Base-by-base conservation (phyloP, 2,797 vertebrate genomes). In the Meriones psammophilus region DNA sequence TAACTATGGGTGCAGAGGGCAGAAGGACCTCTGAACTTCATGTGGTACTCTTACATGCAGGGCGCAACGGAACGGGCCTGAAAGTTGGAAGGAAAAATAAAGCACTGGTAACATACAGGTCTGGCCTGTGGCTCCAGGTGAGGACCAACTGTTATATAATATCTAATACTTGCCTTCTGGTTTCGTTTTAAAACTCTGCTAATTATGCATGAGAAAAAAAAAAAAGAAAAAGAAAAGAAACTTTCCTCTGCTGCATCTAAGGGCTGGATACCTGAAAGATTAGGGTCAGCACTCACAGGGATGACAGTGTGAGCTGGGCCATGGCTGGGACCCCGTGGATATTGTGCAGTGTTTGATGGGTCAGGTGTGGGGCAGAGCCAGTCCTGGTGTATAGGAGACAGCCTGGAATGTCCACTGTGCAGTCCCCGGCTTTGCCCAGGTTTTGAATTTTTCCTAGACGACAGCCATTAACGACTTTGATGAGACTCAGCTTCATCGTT, bases 341-440 rank as follows among this genome's bases (percentile, higher is more conserved):
- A 1, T 97, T 98, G 92, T 97, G 97, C 89, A 99, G 98, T 0
- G 99, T 99, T 86, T 99, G 99, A 92, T 98, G 98, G 56, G 99
- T 99, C 54, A 99, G 99, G 97, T 99, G 99, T 0, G 99, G 99
- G 14, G 99, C 99, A 0, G 99, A 98, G 36, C 99, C 99, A 9
- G 98, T 98, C 96, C 98, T 99, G 10, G 99, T 99, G 98, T 99
- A 99, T 62, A 99, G 98, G 79, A 99, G 97, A 97, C 99, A 99
- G 8, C 99, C 99, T 5, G 99, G 99, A 84, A 99, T 97, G 50
- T 99, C 98, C 96, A 99, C 77, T 0, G 98, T 98, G 54, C 94
- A 97, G 30, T 98, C 97, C 2, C 98, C 98, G 10, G 97, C 97
- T 96, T 97, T 98, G 54, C 99, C 99, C 50, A 99, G 93, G 54